These are phyloP conservation scores for Chaunax sp. DNA, from an alignment of 2,797 vertebrate species.

Conservation along the genomic window DNA sequence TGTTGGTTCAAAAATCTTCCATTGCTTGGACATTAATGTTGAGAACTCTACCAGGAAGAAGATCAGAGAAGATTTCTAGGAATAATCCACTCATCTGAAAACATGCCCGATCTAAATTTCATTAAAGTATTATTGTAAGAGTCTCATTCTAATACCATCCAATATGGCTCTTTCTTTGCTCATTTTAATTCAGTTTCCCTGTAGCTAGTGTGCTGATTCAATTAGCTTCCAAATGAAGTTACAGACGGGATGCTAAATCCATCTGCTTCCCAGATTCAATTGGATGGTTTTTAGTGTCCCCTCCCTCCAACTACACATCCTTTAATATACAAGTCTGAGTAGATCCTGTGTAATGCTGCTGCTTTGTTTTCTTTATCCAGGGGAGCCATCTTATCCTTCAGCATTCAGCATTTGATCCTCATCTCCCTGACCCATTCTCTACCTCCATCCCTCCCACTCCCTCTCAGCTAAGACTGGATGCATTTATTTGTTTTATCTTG, in stretches of 20 bases:
- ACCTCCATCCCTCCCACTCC: conserved; percentile 23
- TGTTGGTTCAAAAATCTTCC: conserved; percentile 23
- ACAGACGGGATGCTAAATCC: conserved; percentile 68
- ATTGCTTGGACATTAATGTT: conserved; percentile 25
- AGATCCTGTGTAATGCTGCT: conserved; percentile 57
- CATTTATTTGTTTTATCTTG: conserved; percentile 76
- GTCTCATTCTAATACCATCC: conserved; percentile 64
- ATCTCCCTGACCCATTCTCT: conserved; percentile 25
- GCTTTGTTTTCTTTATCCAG: conserved; percentile 70
- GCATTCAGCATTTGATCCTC: conserved; percentile 43
- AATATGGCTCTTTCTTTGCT: conserved; percentile 60
- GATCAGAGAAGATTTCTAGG: conserved; percentile 47
- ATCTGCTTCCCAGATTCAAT: conserved; percentile 71
- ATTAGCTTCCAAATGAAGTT: conserved; percentile 79
- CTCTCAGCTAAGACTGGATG: conserved; percentile 45
- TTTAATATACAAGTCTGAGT: conserved; percentile 56
- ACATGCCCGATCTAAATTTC: conserved; percentile 60
- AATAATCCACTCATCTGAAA: conserved; percentile 57
- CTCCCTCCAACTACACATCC: conserved; percentile 32
- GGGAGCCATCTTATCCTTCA: conserved; percentile 70
- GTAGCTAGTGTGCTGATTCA: conserved; percentile 75
- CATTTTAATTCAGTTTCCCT: conserved; percentile 71
- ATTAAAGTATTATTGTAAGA: conserved; percentile 58
- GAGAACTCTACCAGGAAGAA: conserved; percentile 42
- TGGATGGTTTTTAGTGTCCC: conserved; percentile 59